Evolutionary conservation across 2,888 invertebrate species (phyloP).

Genomic region (Tenthredo livida): DNA sequence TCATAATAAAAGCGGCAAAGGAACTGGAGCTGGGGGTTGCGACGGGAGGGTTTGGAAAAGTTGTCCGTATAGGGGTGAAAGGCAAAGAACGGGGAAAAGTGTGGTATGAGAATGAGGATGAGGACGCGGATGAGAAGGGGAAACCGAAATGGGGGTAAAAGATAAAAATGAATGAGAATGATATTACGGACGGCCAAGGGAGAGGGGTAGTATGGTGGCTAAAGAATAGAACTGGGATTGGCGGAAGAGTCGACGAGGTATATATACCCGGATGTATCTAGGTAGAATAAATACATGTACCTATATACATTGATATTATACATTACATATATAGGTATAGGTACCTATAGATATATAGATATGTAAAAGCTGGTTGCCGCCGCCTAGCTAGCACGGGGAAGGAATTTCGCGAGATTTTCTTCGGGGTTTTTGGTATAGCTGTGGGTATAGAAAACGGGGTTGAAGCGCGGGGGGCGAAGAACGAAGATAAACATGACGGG

Average conservation of each 20-base stretch:
- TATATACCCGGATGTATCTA: background rate
- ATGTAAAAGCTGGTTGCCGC: conserved; percentile 28
- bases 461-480: conserved; percentile 55
- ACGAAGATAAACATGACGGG: conserved; percentile 66
- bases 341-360: background rate
- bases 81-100: background rate
- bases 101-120: conserved; percentile 20
- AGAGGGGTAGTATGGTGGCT: conserved; percentile 54
- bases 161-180: conserved; percentile 68
- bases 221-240: conserved; percentile 45
- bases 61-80: conserved; percentile 2
- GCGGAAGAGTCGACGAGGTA: conserved; percentile 42
- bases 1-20: conserved; percentile 61
- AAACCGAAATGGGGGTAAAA: conserved; percentile 53
- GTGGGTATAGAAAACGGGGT: conserved; percentile 28
- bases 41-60: conserved; percentile 36
- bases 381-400: background rate
- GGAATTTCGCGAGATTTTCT: conserved; percentile 16
- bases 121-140: conserved; percentile 47
- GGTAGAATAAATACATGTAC: background rate
- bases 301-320: conserved; percentile 5
- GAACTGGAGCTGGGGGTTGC: conserved; percentile 40
- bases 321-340: background rate
- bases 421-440: conserved; percentile 37
- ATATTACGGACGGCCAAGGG: conserved; percentile 62